phyloP scores from a whole-genome alignment of 1,140 invertebrate species.

The Drosophila pseudoananassae region DNA sequence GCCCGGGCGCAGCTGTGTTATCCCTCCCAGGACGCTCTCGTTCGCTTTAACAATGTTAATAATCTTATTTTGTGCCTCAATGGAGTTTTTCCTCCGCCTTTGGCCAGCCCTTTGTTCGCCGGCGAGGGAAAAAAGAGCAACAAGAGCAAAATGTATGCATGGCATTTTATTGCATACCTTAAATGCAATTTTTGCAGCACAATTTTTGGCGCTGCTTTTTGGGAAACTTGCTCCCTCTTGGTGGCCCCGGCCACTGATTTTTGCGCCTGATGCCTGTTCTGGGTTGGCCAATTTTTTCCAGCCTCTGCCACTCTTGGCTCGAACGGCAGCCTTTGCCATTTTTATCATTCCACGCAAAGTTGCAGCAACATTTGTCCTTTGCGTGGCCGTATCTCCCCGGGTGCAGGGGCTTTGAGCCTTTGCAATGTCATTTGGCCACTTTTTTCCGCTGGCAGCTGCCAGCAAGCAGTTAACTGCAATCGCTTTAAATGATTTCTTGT shows the following conservation, averaged over 20 bases:
- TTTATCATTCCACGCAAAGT: conserved; percentile 62
- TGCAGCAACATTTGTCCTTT: conserved; percentile 48
- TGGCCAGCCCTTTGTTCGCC: conserved; percentile 42
- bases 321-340: conserved; percentile 28
- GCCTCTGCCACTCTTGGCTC: conserved; percentile 8
- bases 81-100: conserved; percentile 40
- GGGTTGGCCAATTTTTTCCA: conserved; percentile 35
- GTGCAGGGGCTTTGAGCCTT: conserved; percentile 35
- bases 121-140: conserved; percentile 21
- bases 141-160: conserved; percentile 64
- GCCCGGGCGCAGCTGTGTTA: conserved; percentile 2
- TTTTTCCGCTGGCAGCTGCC: conserved; percentile 14
- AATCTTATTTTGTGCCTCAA: conserved; percentile 81
- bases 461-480: conserved; percentile 21
- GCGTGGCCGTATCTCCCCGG: conserved; percentile 17
- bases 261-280: conserved; percentile 38
- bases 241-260: conserved; percentile 35
- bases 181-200: conserved; percentile 69
- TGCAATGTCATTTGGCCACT: conserved; percentile 32
- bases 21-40: conserved; percentile 46
- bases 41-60: conserved; percentile 80
- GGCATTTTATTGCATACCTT: conserved; percentile 72
- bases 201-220: conserved; percentile 50
- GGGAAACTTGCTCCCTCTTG: conserved; percentile 7
- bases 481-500: conserved; percentile 64